Percentiles rank a stretch among this genome's conserved stretches.
Evolutionary conservation across 2,888 invertebrate genomes (phyloP).

Genomic region (Epicampocera succincta): DNA sequence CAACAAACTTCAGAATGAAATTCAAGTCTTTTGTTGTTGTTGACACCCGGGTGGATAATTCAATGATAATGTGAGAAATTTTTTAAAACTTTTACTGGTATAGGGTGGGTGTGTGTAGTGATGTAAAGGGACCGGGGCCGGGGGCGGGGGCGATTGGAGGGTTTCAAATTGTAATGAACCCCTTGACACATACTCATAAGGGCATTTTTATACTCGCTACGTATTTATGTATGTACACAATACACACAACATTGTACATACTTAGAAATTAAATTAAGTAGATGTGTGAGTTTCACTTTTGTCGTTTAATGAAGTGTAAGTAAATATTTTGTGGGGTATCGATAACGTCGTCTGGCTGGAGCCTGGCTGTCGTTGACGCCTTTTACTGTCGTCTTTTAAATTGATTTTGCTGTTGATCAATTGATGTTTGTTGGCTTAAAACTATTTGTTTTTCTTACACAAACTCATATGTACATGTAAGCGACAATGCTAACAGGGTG

Average conservation of each 20-base stretch:
- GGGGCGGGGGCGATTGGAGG: too few relatives aligned
- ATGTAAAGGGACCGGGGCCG: too few relatives aligned
- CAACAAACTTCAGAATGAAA: background rate
- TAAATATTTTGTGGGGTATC: slow-evolving; percentile 41
- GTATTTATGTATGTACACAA: background rate
- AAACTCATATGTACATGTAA: background rate
- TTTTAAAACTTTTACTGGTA: background rate
- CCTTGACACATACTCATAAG: slow-evolving; percentile 4
- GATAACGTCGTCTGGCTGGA: slow-evolving; percentile 55
- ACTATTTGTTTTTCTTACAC: background rate
- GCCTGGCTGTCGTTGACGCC: slow-evolving; percentile 64
- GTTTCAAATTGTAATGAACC: slow-evolving; percentile 6
- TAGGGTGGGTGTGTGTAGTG: background rate
- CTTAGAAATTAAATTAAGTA: background rate
- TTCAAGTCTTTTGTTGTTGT: background rate
- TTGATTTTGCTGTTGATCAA: slow-evolving; percentile 21
- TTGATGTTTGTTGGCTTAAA: slow-evolving; percentile 27
- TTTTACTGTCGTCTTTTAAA: slow-evolving; percentile 41
- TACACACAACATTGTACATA: background rate
- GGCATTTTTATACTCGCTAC: background rate
- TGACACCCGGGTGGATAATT: slow-evolving; percentile 7
- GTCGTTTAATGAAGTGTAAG: slow-evolving; percentile 38
- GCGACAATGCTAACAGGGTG: background rate
- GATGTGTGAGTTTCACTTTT: background rate
- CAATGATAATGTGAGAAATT: slow-evolving; percentile 35